Base-by-base conservation (phyloP, 2,113 vertebrate species). In the Pluvianellus socialis region DNA sequence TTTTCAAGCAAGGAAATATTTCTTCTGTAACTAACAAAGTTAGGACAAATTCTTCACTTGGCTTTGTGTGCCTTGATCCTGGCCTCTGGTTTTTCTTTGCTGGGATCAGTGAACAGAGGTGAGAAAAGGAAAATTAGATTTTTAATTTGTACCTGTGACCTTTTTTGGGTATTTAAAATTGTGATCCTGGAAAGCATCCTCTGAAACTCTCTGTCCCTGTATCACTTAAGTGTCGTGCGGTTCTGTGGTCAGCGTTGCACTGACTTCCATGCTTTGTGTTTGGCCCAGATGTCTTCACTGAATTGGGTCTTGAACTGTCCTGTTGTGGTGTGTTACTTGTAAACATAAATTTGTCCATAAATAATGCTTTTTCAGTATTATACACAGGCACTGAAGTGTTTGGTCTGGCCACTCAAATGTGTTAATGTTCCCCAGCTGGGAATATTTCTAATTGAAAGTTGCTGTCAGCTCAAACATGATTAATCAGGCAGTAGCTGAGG, bases 171-270 rank as follows among this genome's bases (percentile, higher is more conserved):
- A 4, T 83, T 77, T 66, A 50, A 83, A 88, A 66, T 55, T 3
- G 11, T 3, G 4, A 10, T 86, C 11, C 30, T 42, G 28, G 71
- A 58, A 75, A 70, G 38, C 2, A 4, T 27, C 18, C 73, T 24
- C 42, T 88, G 27, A n/a, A 88, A 33, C 6, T 53, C 1, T 7
- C 24, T 74, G 12, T 76, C 14, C 7, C 18, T 56, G 11, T 58
- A 2, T 76, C 3, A 2, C 30, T 73, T 8, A 49, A 52, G 20
- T 33, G 32, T 38, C 7, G 1, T 1, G 23, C n/a, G 16, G 33
- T 45, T 92, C 35, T 59, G 44, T 52, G 52, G 33, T 62, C 24
- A 59, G 28, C 1, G 1, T 32, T 71, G 21, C 18, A 12, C 22
- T 73, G n/a, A 13, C 16, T 92, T 73, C 62, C 2, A 1, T n/a